These are phyloP conservation scores for Chionoecetes opilio DNA, from an alignment of 1,140 invertebrate genomes.

Conservation along the genomic window DNA sequence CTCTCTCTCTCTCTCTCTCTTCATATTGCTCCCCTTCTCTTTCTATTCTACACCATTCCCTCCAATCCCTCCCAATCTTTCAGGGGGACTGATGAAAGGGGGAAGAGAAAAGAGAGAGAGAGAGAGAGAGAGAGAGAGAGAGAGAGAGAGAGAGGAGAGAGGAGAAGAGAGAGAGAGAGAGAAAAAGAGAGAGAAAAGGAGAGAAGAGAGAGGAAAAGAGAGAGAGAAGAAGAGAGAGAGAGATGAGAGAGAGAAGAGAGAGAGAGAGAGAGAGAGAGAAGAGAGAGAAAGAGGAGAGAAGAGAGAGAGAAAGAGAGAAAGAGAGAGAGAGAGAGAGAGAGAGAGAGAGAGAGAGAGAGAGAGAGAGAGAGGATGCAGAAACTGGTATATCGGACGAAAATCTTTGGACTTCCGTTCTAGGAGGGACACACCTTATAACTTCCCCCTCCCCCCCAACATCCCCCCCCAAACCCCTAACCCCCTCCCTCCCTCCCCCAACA, in stretches of 20 bases:
- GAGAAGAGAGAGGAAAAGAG: constrained; percentile 39
- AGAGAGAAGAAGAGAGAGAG: constrained; percentile 50
- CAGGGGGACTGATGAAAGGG: no score
- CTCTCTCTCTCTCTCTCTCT: background rate
- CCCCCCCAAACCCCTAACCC: no score
- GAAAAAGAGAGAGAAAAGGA: constrained; percentile 41
- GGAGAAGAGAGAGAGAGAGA: constrained; percentile 52
- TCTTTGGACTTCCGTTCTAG: background rate
- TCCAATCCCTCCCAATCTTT: background rate
- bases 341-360: constrained; percentile 65
- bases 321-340: constrained; percentile 42
- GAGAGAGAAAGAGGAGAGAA: background rate
- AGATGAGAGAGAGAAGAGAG: constrained; percentile 36
- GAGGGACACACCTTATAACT: constrained; percentile 14
- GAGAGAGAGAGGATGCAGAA: constrained; percentile 12
- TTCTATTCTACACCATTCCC: background rate
- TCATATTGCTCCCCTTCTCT: background rate
- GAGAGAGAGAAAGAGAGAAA: constrained; percentile 55
- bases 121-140: background rate
- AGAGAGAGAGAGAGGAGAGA: no score
- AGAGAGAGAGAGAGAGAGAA: constrained; percentile 41
- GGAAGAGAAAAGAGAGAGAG: no score
- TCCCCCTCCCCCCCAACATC: background rate
- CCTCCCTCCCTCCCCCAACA: background rate
- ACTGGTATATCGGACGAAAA: background rate